Base-by-base conservation (phyloP, 1,140 invertebrate genomes). In the Drosophila melanogaster region DNA sequence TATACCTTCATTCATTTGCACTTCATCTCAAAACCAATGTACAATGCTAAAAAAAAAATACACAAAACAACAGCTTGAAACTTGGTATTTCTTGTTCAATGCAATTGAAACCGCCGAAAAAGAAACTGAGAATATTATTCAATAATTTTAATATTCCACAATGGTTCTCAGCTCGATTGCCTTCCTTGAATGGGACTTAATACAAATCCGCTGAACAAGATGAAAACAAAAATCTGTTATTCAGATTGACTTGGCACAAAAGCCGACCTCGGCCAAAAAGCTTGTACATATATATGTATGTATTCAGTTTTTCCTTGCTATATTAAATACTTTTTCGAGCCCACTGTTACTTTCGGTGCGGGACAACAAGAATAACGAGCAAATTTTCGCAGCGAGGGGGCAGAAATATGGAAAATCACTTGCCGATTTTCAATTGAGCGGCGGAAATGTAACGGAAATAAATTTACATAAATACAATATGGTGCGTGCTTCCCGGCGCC, bases 401-500 rank as follows among this genome's bases (percentile, higher is more conserved):
- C 67, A 46, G 38, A 19, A 56, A 76, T 58, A 75, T 43, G 71
- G 73, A 56, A 83, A 87, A 83, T 89, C 84, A 87, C 79, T 87
- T 74, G 72, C 86, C 83, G 84, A 89, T 87, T 90, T 90, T 81
- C 79, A 80, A 91, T 91, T 90, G 89, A 91, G 77, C 59, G 86
- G 74, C 85, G 85, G 85, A 90, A 90, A 90, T 90, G 85, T 90
- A 90, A 90, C 80, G 85, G 85, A 90, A 90, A 90, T 90, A 90
- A 90, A 90, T 90, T 90, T 90, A 86, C 85, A 90, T 90, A 90
- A 90, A 90, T 90, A 90, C 85, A 90, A 90, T 89, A 90, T 90
- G 85, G 81, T 81, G 85, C 86, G 83, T 87, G 83, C 83, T 79
- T 76, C 84, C 89, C 79, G 83, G 62, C 61, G 84, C 75, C 84